Evolutionary conservation across 1,140 invertebrate species (phyloP).

Genomic region (Drosophila quadrilineata): DNA sequence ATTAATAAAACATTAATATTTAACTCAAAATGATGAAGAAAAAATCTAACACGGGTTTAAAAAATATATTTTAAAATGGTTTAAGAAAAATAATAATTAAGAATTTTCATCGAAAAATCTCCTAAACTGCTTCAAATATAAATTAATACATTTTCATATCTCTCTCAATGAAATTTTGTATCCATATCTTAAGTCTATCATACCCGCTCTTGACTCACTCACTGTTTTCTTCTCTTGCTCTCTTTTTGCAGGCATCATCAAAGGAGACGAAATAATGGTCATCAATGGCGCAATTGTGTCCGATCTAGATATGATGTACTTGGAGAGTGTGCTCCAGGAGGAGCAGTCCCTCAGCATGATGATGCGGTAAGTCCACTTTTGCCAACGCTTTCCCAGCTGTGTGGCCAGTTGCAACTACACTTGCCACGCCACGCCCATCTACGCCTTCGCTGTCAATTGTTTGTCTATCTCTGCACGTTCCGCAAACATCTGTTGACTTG

Average conservation of each 20-base stretch:
- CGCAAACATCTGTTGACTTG: constrained; percentile 35
- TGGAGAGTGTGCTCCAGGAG: constrained; percentile 97
- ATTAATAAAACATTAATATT: too few species aligned
- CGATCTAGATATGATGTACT: constrained; percentile 99
- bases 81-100: too few species aligned
- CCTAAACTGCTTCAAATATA: too few species aligned
- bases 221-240: constrained; percentile 24
- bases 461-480: constrained; percentile 26
- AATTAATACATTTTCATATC: too few species aligned
- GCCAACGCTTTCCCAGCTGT: neutral
- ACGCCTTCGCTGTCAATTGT: neutral
- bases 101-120: too few species aligned
- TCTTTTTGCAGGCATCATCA: constrained; percentile 91
- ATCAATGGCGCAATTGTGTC: constrained; percentile 98
- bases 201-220: constrained; percentile 16
- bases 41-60: too few species aligned
- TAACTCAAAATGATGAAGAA: too few species aligned
- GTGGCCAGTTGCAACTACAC: neutral
- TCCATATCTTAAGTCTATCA: too few species aligned
- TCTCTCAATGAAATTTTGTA: too few species aligned
- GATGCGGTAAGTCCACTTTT: constrained; percentile 87
- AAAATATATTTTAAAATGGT: too few species aligned
- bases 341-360: constrained; percentile 98
- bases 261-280: constrained; percentile 98
- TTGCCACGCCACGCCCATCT: neutral